These are phyloP conservation scores for Hephaestus fuliginosus DNA, from an alignment of 2,797 vertebrate species.

Conservation along the genomic window DNA sequence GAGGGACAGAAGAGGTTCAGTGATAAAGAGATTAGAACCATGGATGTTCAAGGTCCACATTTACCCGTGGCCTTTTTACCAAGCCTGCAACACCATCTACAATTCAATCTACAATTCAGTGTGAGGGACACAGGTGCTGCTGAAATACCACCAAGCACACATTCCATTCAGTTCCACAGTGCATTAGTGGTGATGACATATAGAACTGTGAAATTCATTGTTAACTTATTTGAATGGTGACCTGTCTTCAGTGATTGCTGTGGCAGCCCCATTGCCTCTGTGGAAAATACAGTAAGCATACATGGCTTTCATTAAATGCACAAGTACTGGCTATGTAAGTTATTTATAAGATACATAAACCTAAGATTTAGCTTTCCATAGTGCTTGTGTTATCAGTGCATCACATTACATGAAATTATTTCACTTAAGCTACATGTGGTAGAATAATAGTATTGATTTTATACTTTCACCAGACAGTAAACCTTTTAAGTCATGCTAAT, in stretches of 20 bases:
- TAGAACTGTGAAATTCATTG: conserved; percentile 21
- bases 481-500: background rate
- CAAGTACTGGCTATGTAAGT: background rate
- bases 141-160: conserved; percentile 33
- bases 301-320: background rate
- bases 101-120: conserved; percentile 25
- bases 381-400: background rate
- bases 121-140: conserved; percentile 17
- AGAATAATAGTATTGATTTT: background rate
- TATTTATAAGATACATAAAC: background rate
- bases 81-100: conserved; percentile 32
- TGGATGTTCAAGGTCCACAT: conserved; percentile 58
- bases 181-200: conserved; percentile 19
- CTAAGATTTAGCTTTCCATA: background rate
- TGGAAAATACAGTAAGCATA: background rate
- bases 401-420: background rate
- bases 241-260: background rate
- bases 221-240: background rate
- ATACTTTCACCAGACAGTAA: background rate
- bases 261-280: background rate
- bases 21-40: conserved; percentile 47
- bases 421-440: conserved; percentile 2
- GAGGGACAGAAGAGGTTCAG: conserved; percentile 44
- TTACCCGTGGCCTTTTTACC: conserved; percentile 69
- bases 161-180: background rate